Conservation (phyloP, 2,113 vertebrate species). For the Reinhardtius hippoglossoides region DNA sequence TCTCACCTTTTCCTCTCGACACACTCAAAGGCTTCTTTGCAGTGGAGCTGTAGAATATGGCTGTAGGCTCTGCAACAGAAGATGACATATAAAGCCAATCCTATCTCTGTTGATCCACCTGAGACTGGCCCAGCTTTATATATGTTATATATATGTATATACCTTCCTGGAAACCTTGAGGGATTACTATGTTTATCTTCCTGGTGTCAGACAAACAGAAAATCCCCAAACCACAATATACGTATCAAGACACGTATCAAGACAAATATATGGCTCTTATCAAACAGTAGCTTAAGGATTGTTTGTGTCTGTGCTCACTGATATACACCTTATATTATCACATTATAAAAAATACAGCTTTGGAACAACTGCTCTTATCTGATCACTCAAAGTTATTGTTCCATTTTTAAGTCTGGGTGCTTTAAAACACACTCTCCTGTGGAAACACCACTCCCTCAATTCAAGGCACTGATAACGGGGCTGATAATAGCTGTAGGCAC, state of each 20-base stretch:
- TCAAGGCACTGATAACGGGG: no score
- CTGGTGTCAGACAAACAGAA: conserved; percentile 44
- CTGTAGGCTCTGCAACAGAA: conserved; percentile 34
- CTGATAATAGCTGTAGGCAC: conserved; percentile 2
- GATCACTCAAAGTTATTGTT: neutral
- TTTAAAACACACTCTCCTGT: neutral
- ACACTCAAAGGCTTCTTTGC: conserved; percentile 17
- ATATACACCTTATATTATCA: conserved; percentile 24
- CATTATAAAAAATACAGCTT: conserved; percentile 16
- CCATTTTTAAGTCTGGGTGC: neutral
- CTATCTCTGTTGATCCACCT: conserved; percentile 29
- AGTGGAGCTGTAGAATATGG: conserved; percentile 7
- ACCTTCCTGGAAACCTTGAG: conserved; percentile 14
- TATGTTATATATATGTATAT: conserved; percentile 26
- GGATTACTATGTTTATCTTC: conserved; percentile 35
- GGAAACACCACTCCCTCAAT: no score
- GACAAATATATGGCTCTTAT: conserved; percentile 57
- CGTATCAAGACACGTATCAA: conserved; percentile 47
- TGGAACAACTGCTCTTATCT: conserved; percentile 2
- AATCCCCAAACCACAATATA: conserved; percentile 35
- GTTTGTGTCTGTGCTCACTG: neutral
- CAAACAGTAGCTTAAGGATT: conserved; percentile 6
- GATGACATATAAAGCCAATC: conserved; percentile 32
- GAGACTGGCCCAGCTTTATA: conserved; percentile 36
- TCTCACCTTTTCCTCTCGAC: conserved; percentile 39